phyloP scores from a whole-genome alignment of 2,797 vertebrate species.

The Petrocephalus schoutedeni region DNA sequence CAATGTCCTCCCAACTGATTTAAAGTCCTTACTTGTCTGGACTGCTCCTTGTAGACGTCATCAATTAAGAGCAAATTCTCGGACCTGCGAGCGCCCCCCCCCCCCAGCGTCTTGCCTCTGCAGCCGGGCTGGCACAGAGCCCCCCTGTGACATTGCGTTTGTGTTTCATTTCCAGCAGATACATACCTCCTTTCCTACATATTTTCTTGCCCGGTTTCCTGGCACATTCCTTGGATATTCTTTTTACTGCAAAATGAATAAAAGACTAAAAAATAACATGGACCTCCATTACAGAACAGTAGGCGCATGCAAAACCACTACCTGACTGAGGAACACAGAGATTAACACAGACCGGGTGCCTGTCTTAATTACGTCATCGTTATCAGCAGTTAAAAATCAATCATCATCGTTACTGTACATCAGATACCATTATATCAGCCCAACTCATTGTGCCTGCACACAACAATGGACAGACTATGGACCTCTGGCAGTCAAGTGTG shows the following conservation, averaged over 20 bases:
- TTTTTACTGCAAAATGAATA: conserved; percentile 96
- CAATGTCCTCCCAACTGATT: conserved; percentile 53
- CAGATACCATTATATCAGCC: conserved; percentile 62
- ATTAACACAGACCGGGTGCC: conserved; percentile 44
- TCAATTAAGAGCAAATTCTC: conserved; percentile 44
- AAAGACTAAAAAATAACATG: conserved; percentile 96
- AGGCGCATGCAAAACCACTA: conserved; percentile 81
- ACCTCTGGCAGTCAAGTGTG: conserved; percentile 67
- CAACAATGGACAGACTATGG: conserved; percentile 84
- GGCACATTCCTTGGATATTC: conserved; percentile 95
- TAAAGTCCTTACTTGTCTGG: conserved; percentile 36
- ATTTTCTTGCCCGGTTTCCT: conserved; percentile 94
- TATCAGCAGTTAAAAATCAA: conserved; percentile 11
- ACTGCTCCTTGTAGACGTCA: conserved; percentile 46
- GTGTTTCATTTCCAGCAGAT: conserved; percentile 48
- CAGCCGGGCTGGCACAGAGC: conserved; percentile 1
- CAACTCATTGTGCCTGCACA: conserved; percentile 74
- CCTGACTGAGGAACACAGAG: conserved; percentile 59
- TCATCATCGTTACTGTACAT: conserved; percentile 47
- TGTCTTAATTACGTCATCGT: conserved; percentile 52
- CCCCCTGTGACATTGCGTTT: conserved; percentile 33
- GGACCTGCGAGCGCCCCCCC: conserved; percentile 49
- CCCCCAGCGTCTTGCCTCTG: conserved; percentile 51
- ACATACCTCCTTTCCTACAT: conserved; percentile 95
- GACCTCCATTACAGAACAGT: conserved; percentile 82